phyloP scores from a whole-genome alignment of 2,113 vertebrate genomes.

The Ciconia maguari region DNA sequence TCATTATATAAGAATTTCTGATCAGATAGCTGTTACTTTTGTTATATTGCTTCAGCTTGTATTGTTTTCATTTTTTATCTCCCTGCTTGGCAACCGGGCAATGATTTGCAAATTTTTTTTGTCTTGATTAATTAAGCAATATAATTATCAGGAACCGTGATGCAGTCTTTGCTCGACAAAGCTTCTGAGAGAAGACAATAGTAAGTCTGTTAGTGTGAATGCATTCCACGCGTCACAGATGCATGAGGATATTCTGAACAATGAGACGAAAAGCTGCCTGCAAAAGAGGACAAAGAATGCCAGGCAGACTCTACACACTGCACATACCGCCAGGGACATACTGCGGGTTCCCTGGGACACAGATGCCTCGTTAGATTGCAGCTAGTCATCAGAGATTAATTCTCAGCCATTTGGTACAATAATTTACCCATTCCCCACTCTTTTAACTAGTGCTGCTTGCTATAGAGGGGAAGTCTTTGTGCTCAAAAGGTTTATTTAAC shows the following conservation, averaged over 20 bases:
- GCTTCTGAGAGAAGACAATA: constrained; percentile 82
- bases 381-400: constrained; percentile 85
- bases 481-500: constrained; percentile 73
- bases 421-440: constrained; percentile 80
- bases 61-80: constrained; percentile 83
- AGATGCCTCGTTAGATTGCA: constrained; percentile 84
- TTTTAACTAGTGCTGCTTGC: constrained; percentile 76
- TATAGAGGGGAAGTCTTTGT: constrained; percentile 68
- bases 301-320: constrained; percentile 77
- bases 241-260: constrained; percentile 84
- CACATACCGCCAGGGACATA: constrained; percentile 82
- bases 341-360: constrained; percentile 81
- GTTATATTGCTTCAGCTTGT: constrained; percentile 80
- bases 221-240: constrained; percentile 87
- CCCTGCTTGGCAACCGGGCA: constrained; percentile 81
- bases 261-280: constrained; percentile 84
- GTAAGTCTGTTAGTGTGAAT: constrained; percentile 85
- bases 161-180: constrained; percentile 82
- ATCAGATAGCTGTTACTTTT: constrained; percentile 85
- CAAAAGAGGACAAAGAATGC: constrained; percentile 80
- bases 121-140: constrained; percentile 89
- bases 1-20: constrained; percentile 84
- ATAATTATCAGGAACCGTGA: constrained; percentile 84
- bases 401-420: constrained; percentile 85
- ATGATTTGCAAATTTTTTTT: constrained; percentile 86